These are phyloP conservation scores for Drosophila quinaria DNA, from an alignment of 2,888 invertebrate species.

Conservation along the genomic window DNA sequence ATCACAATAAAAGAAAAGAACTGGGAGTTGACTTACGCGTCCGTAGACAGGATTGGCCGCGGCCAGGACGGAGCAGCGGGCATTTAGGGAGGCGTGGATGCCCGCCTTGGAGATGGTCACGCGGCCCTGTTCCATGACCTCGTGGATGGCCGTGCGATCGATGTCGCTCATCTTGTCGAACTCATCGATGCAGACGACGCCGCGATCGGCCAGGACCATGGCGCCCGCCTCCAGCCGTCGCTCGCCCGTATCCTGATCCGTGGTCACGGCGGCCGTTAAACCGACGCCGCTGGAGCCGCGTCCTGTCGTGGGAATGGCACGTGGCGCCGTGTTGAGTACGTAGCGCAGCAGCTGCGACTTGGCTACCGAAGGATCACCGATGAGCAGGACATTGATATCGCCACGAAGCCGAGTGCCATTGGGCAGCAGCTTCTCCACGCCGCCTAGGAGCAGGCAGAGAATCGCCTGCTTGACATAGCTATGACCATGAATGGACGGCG, in stretches of 20 bases:
- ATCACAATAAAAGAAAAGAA: too few species aligned
- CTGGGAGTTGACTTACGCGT: slow-evolving; percentile 87
- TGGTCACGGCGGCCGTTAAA: slow-evolving; percentile 98
- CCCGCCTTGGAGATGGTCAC: slow-evolving; percentile 99
- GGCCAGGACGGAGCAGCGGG: slow-evolving; percentile 98
- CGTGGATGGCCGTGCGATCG: slow-evolving; percentile 99
- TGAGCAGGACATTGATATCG: slow-evolving; percentile 95
- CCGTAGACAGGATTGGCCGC: slow-evolving; percentile 99
- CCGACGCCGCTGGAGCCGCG: slow-evolving; percentile 99
- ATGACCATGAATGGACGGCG: slow-evolving; percentile 99
- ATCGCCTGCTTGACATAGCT: slow-evolving; percentile 98
- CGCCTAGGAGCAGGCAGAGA: slow-evolving; percentile 96
- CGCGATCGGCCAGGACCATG: slow-evolving; percentile 99
- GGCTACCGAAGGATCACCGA: slow-evolving; percentile 99
- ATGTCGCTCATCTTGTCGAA: slow-evolving; percentile 99
- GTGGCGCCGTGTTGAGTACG: slow-evolving; percentile 96
- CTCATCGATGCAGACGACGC: slow-evolving; percentile 98
- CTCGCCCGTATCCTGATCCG: slow-evolving; percentile 97
- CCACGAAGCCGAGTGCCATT: slow-evolving; percentile 97
- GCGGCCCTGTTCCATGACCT: slow-evolving; percentile 99
- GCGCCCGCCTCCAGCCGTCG: slow-evolving; percentile 97
- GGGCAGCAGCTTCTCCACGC: slow-evolving; percentile 96
- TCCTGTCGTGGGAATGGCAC: slow-evolving; percentile 98
- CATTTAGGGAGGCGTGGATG: slow-evolving; percentile 98
- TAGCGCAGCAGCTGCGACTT: slow-evolving; percentile 98